phyloP scores from a whole-genome alignment of 2,797 vertebrate species.

The Hydrophis major region DNA sequence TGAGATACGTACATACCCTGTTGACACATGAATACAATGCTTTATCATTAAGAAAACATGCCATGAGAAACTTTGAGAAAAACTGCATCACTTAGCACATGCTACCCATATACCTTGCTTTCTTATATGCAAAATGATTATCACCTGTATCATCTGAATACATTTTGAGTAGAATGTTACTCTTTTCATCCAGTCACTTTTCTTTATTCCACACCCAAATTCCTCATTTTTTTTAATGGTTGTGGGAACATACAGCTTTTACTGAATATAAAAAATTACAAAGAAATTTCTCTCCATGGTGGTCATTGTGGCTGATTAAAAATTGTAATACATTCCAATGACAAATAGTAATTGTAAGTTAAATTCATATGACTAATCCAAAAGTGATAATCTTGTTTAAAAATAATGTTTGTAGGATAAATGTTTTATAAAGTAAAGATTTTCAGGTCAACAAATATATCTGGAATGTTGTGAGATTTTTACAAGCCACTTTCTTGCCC shows the following conservation, averaged over 20 bases:
- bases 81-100: background rate
- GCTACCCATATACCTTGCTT: background rate
- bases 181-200: background rate
- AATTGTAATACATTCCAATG: background rate
- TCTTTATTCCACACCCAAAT: background rate
- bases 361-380: background rate
- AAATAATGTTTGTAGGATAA: background rate
- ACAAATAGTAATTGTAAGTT: background rate
- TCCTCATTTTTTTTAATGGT: background rate
- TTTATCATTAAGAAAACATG: background rate
- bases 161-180: background rate
- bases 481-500: background rate
- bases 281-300: background rate
- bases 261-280: background rate
- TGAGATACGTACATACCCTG: conserved; percentile 22
- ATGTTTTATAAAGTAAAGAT: background rate
- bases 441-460: background rate
- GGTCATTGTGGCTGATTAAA: background rate
- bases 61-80: background rate
- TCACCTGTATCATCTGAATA: background rate
- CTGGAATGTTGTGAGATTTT: background rate
- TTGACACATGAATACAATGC: conserved; percentile 5
- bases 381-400: background rate
- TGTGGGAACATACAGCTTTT: background rate
- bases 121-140: background rate